Conservation (phyloP, 2,888 invertebrate species). For the Drosophila anceps region DNA sequence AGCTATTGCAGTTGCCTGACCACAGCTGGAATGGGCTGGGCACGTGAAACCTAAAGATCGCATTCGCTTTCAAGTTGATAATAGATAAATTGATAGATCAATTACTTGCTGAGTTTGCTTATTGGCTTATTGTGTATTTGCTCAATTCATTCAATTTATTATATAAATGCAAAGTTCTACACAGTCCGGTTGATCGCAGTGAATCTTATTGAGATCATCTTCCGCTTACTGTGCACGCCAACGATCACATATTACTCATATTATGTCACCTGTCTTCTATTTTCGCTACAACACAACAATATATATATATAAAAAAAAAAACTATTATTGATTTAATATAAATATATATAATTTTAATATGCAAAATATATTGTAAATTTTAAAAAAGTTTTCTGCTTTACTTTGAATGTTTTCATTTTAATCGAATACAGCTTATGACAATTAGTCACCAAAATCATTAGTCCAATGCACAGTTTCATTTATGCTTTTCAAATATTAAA, state of each 20-base stretch:
- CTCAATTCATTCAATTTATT: conserved; percentile 5
- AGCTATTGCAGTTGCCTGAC: conserved; percentile 3
- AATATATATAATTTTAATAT: neutral
- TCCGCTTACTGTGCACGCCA: neutral
- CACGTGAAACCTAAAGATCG: conserved; percentile 27
- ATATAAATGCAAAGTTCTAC: neutral
- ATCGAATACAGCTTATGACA: neutral
- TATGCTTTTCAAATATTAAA: neutral
- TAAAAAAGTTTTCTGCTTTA: no score
- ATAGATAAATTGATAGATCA: conserved; percentile 10
- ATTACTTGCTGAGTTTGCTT: conserved; percentile 8
- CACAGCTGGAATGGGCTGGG: conserved; percentile 3
- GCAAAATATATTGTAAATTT: neutral
- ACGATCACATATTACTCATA: neutral
- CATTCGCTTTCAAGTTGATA: conserved; percentile 21
- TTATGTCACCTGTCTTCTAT: neutral
- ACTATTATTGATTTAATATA: no score
- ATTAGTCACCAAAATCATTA: neutral
- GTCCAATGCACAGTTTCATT: neutral
- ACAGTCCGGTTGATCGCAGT: neutral
- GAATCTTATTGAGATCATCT: neutral
- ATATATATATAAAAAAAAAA: no score
- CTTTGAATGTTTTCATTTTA: neutral
- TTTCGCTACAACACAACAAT: neutral
- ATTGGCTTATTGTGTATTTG: neutral